Conservation (phyloP, 2,888 invertebrate genomes). For the Agonopterix alstromeriana region DNA sequence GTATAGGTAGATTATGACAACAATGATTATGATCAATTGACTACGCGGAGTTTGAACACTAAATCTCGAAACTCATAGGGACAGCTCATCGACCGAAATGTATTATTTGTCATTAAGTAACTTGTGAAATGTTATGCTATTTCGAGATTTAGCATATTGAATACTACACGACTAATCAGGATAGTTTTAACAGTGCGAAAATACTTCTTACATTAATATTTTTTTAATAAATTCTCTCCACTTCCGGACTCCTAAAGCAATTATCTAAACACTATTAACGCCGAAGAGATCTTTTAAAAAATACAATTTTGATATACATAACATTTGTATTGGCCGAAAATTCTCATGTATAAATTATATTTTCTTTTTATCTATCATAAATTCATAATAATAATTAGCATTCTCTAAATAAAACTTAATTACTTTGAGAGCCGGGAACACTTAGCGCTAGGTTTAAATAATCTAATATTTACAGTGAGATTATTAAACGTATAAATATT, state of each 20-base stretch:
- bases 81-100: background rate
- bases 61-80: conserved; percentile 21
- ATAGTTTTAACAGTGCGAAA: conserved; percentile 73
- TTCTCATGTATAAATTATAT: conserved; percentile 59
- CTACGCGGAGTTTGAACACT: conserved; percentile 32
- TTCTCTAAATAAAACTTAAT: conserved; percentile 66
- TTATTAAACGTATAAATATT: conserved; percentile 62
- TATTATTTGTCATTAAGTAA: background rate
- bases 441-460: conserved; percentile 58
- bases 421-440: conserved; percentile 76
- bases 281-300: conserved; percentile 75
- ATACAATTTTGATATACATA: conserved; percentile 74
- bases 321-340: conserved; percentile 71
- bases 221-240: conserved; percentile 71
- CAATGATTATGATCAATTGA: conserved; percentile 51
- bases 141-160: conserved; percentile 5
- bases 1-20: conserved; percentile 30
- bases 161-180: conserved; percentile 44
- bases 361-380: conserved; percentile 34
- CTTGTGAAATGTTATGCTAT: background rate
- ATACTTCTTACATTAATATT: conserved; percentile 68
- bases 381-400: conserved; percentile 39
- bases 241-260: conserved; percentile 75
- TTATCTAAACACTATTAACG: conserved; percentile 61
- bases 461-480: conserved; percentile 73